A percentile compares a stretch with the other conserved stretches of the same genome.
phyloP scores from a whole-genome alignment of 2,113 vertebrate genomes.

The Piaya cayana region DNA sequence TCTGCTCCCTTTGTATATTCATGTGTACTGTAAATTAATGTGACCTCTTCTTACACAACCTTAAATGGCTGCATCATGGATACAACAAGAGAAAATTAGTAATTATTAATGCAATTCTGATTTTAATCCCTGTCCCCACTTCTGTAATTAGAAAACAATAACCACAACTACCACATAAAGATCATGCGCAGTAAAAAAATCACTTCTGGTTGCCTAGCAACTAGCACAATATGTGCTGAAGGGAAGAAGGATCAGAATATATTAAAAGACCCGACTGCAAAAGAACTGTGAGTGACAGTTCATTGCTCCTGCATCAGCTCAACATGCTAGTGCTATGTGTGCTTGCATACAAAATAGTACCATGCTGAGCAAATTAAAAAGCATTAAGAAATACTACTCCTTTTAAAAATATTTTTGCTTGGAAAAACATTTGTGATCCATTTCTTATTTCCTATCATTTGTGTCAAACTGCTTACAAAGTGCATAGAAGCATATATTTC shows the following conservation, averaged over 20 bases:
- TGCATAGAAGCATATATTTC: neutral
- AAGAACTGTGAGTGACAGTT: slow-evolving; percentile 61
- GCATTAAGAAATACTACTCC: neutral
- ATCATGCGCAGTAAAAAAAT: slow-evolving; percentile 64
- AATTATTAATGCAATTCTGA: slow-evolving; percentile 54
- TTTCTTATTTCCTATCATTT: neutral
- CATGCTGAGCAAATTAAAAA: neutral
- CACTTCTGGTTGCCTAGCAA: slow-evolving; percentile 80
- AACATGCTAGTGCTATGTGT: neutral
- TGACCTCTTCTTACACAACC: neutral
- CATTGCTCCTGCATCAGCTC: neutral
- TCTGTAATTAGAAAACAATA: slow-evolving; percentile 74
- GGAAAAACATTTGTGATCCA: neutral
- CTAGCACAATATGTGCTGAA: slow-evolving; percentile 70
- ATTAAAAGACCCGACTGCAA: slow-evolving; percentile 69
- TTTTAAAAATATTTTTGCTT: neutral
- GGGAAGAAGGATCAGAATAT: slow-evolving; percentile 75
- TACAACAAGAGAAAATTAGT: slow-evolving; percentile 13
- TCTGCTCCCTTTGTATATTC: slow-evolving; percentile 24
- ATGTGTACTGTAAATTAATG: neutral
- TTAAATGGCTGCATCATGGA: neutral
- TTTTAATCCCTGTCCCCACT: slow-evolving; percentile 61
- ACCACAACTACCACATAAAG: slow-evolving; percentile 68
- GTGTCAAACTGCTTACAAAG: neutral
- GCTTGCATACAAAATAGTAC: slow-evolving; percentile 1